Conservation (phyloP, 2,113 vertebrate genomes). For the Acanthochromis polyacanthus region DNA sequence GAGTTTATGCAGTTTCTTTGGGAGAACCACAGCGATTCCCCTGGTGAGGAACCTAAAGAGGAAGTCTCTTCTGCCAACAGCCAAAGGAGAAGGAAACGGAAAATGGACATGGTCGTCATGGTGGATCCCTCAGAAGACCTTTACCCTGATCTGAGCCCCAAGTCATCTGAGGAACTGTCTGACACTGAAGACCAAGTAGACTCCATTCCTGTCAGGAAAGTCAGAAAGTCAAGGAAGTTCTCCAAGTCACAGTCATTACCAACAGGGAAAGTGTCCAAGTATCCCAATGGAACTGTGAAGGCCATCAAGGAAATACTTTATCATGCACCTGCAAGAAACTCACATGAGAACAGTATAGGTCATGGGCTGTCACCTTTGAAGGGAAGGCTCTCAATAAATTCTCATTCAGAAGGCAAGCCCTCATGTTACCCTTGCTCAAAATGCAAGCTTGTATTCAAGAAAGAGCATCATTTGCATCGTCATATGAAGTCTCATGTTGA, state of each 20-base stretch:
- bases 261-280: slow-evolving; percentile 85
- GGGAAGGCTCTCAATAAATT: slow-evolving; percentile 86
- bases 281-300: slow-evolving; percentile 89
- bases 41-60: slow-evolving; percentile 86
- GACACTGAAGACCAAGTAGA: slow-evolving; percentile 85
- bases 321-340: slow-evolving; percentile 86
- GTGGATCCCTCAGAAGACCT: slow-evolving; percentile 93
- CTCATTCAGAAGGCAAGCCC: slow-evolving; percentile 88
- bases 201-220: slow-evolving; percentile 65
- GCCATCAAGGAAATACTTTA: slow-evolving; percentile 91
- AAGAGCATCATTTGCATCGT: slow-evolving; percentile 91
- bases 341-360: slow-evolving; percentile 86
- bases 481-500: slow-evolving; percentile 96
- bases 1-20: slow-evolving; percentile 95
- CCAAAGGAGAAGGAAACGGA: slow-evolving; percentile 93
- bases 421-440: slow-evolving; percentile 92
- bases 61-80: slow-evolving; percentile 62
- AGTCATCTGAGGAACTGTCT: slow-evolving; percentile 86
- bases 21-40: slow-evolving; percentile 89
- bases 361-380: slow-evolving; percentile 87
- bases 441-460: slow-evolving; percentile 94
- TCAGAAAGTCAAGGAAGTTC: slow-evolving; percentile 81
- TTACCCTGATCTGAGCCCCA: slow-evolving; percentile 86
- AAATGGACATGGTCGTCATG: slow-evolving; percentile 97
- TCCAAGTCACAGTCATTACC: slow-evolving; percentile 86